Percentiles rank a stretch among this genome's conserved stretches.
Conservation (phyloP, 2,888 invertebrate species). For the Drosophila robusta region DNA sequence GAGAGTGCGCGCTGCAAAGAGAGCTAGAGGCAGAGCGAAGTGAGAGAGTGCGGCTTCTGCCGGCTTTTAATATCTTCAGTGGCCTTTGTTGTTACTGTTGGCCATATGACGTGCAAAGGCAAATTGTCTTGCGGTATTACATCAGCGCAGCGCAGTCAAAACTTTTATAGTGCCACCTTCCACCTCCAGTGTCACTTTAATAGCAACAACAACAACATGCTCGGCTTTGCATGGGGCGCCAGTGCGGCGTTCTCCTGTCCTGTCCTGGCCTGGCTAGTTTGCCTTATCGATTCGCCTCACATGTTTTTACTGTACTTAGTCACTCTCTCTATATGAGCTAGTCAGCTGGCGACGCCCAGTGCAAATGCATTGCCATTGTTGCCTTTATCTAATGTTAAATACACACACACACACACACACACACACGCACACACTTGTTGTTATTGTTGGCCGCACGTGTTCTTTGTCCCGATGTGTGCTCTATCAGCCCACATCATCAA, state of each 20-base stretch:
- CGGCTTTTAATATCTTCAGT: slow-evolving; percentile 64
- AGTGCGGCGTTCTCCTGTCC: slow-evolving; percentile 33
- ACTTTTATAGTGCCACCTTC: slow-evolving; percentile 68
- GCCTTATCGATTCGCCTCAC: slow-evolving; percentile 66
- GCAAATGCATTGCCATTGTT: slow-evolving; percentile 49
- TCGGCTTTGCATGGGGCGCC: slow-evolving; percentile 54
- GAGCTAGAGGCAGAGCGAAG: not conserved
- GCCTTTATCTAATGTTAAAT: slow-evolving; percentile 51
- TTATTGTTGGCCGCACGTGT: slow-evolving; percentile 54
- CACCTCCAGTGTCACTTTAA: slow-evolving; percentile 29
- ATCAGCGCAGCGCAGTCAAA: slow-evolving; percentile 71
- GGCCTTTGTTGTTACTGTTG: slow-evolving; percentile 45
- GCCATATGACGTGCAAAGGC: slow-evolving; percentile 68
- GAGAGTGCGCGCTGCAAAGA: slow-evolving; percentile 19
- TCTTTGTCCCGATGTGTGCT: slow-evolving; percentile 28
- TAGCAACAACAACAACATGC: slow-evolving; percentile 15
- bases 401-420: slow-evolving; percentile 28
- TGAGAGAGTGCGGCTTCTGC: slow-evolving; percentile 26
- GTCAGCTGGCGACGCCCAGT: slow-evolving; percentile 69
- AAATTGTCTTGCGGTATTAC: slow-evolving; percentile 79
- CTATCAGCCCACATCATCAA: slow-evolving; percentile 45
- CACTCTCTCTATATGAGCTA: slow-evolving; percentile 27
- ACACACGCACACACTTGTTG: slow-evolving; percentile 51
- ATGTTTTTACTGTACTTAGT: slow-evolving; percentile 54
- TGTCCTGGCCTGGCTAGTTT: slow-evolving; percentile 5